Conservation (phyloP, 2,113 vertebrate species). For the Dunckerocampus dactyliophorus region DNA sequence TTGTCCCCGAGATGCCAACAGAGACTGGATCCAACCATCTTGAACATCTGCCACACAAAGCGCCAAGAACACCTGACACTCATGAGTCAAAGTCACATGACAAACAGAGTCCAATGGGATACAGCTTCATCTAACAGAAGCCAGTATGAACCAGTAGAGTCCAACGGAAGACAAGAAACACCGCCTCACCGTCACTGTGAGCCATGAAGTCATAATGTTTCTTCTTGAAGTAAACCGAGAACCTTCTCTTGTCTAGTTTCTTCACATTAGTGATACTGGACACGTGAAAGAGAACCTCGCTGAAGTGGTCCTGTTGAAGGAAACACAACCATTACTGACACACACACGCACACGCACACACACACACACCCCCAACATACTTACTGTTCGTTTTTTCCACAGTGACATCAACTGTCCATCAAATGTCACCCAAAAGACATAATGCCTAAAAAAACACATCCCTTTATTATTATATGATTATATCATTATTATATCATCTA, state of each 20-base stretch:
- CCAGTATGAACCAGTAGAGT: background rate
- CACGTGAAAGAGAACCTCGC: constrained; percentile 73
- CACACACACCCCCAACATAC: background rate
- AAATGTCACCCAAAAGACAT: constrained; percentile 66
- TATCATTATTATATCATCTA: too few relatives aligned
- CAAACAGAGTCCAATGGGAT: too few relatives aligned
- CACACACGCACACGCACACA: background rate
- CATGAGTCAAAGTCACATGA: background rate
- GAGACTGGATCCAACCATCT: constrained; percentile 66
- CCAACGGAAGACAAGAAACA: background rate
- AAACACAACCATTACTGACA: constrained; percentile 11
- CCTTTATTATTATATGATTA: background rate
- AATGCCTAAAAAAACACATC: constrained; percentile 50
- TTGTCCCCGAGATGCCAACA: constrained; percentile 56
- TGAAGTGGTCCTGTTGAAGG: constrained; percentile 67
- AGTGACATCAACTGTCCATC: constrained; percentile 72
- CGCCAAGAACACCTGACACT: background rate
- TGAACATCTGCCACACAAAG: constrained; percentile 53
- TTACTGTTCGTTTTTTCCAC: constrained; percentile 75
- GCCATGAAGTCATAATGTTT: constrained; percentile 77
- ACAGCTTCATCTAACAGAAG: too few relatives aligned
- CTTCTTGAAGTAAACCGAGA: constrained; percentile 70
- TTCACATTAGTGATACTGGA: constrained; percentile 69
- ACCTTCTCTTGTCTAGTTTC: constrained; percentile 56
- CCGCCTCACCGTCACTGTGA: constrained; percentile 58